Conservation (phyloP, 2,113 vertebrate genomes). For the Chamaetylas fuelleborni region DNA sequence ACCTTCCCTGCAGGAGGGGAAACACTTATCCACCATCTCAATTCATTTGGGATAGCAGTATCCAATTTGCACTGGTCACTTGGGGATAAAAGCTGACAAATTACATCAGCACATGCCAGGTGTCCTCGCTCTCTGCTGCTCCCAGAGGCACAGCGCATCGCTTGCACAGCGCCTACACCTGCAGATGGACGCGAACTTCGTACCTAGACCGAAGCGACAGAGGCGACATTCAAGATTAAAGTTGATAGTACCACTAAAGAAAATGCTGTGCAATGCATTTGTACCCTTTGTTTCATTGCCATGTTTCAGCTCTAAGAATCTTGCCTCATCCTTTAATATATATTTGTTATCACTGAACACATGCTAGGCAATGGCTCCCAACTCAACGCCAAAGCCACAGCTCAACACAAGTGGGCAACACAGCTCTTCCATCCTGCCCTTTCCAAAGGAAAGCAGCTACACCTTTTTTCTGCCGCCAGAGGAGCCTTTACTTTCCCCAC, state of each 20-base stretch:
- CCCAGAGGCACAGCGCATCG: accelerated
- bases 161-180: neutral
- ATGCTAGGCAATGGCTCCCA: neutral
- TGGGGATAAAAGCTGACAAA: neutral
- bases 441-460: neutral
- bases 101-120: neutral
- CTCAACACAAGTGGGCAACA: accelerated
- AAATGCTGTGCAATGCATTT: neutral
- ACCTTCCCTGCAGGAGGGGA: neutral
- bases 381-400: neutral
- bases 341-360: neutral
- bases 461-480: accelerated
- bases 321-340: neutral
- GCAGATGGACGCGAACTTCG: accelerated
- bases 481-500: neutral
- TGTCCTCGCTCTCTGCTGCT: neutral
- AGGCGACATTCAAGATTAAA: neutral
- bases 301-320: neutral
- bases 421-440: neutral
- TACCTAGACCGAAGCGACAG: neutral
- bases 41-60: neutral
- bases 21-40: neutral
- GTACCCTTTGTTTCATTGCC: neutral
- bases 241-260: neutral
- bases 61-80: neutral